These are phyloP conservation scores for Heteromyza rotundicornis DNA, from an alignment of 2,888 invertebrate species.

Conservation along the genomic window DNA sequence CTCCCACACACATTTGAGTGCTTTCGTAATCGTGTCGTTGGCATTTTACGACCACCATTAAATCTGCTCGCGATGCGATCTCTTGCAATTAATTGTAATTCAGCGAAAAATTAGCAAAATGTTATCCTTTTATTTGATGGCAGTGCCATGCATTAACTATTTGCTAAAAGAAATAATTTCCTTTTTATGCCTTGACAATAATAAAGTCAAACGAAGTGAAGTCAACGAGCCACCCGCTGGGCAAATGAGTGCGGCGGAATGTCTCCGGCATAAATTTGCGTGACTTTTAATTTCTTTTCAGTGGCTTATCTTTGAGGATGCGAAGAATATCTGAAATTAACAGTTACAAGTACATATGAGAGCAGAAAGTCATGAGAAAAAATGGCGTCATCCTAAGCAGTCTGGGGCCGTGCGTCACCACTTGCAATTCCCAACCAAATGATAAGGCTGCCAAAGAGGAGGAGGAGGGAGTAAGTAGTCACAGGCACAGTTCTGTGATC, in stretches of 20 bases:
- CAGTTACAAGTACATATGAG: constrained; percentile 31
- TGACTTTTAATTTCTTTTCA: constrained; percentile 20
- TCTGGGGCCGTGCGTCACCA: background rate
- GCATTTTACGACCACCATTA: background rate
- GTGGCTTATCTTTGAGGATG: background rate
- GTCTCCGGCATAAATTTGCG: constrained; percentile 7
- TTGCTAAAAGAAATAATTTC: constrained; percentile 30
- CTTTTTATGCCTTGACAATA: constrained; percentile 36
- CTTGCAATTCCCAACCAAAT: background rate
- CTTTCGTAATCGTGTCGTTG: too few relatives aligned
- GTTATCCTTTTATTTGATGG: background rate
- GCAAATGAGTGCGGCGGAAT: constrained; percentile 20
- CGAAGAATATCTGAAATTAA: constrained; percentile 46
- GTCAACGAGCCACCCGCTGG: constrained; percentile 10
- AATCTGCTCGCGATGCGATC: background rate
- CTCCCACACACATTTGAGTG: too few relatives aligned
- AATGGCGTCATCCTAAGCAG: constrained; percentile 1
- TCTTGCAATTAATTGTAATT: background rate
- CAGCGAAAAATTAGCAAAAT: background rate
- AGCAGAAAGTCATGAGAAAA: background rate
- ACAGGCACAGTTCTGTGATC: background rate
- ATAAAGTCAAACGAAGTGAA: background rate
- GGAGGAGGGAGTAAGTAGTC: too few relatives aligned
- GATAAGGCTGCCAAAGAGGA: too few relatives aligned
- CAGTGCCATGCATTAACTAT: too few relatives aligned